Evolutionary conservation across 2,113 vertebrate species (phyloP).

Genomic region (Carassius gibelio): DNA sequence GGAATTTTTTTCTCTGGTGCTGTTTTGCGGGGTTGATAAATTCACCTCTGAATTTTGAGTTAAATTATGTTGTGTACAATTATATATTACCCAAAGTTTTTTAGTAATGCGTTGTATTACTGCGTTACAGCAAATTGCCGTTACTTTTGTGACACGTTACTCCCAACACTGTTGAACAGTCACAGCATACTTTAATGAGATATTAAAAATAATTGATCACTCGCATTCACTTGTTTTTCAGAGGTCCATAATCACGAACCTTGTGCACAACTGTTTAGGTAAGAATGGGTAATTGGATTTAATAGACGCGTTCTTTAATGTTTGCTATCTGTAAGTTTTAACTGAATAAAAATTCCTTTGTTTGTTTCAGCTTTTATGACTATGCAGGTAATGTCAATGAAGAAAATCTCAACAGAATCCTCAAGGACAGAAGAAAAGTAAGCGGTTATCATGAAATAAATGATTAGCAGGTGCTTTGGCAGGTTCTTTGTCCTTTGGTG

Average conservation of each 20-base stretch:
- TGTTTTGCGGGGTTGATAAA: too few species aligned
- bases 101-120: too few species aligned
- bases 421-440: constrained; percentile 97
- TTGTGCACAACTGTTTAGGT: constrained; percentile 98
- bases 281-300: constrained; percentile 68
- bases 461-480: not conserved
- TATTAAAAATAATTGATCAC: constrained; percentile 5
- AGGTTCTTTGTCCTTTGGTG: not conserved
- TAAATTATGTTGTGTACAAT: too few species aligned
- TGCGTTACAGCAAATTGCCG: too few species aligned
- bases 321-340: too few species aligned
- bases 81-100: too few species aligned
- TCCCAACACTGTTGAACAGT: not conserved
- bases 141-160: too few species aligned
- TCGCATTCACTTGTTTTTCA: constrained; percentile 70
- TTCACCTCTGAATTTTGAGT: too few species aligned
- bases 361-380: constrained; percentile 91
- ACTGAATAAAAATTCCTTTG: constrained; percentile 2
- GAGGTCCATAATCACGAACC: constrained; percentile 99
- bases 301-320: not conserved
- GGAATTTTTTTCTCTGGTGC: too few species aligned
- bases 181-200: not conserved
- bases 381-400: constrained; percentile 94
- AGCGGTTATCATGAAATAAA: constrained; percentile 59
- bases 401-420: constrained; percentile 92